These are phyloP conservation scores for Athene cunicularia DNA, from an alignment of 2,113 vertebrate genomes.

Conservation along the genomic window DNA sequence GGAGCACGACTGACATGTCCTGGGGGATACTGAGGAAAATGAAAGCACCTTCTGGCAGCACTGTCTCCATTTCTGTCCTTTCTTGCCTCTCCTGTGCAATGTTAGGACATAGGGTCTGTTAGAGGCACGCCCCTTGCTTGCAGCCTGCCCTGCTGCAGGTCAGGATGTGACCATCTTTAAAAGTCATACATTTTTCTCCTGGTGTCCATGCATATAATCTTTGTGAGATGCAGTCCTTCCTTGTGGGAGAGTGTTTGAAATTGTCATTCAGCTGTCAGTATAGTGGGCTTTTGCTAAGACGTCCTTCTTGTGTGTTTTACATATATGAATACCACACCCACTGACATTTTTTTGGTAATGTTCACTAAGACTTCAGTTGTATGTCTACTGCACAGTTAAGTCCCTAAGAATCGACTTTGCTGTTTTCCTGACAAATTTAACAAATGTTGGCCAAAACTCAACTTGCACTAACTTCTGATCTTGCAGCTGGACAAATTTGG, in stretches of 20 bases:
- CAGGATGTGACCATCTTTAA: not conserved
- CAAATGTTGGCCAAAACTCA: not conserved
- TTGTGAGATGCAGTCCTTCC: not conserved
- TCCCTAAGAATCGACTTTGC: not conserved
- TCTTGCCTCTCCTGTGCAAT: not conserved
- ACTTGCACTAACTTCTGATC: not conserved
- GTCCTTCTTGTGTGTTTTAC: not conserved
- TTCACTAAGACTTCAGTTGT: not conserved
- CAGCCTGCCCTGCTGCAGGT: not conserved
- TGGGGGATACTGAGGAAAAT: not conserved
- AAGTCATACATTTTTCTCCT: not conserved
- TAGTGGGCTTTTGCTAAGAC: not conserved
- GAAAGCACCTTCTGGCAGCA: not conserved
- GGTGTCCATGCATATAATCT: not conserved
- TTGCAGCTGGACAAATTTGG: constrained; percentile 13
- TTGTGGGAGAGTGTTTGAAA: not conserved
- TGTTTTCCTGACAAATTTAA: constrained; percentile 14
- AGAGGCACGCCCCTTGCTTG: not conserved
- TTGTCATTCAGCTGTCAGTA: not conserved
- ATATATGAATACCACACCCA: accelerated
- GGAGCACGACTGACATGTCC: not conserved
- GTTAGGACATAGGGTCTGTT: accelerated
- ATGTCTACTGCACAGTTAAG: not conserved
- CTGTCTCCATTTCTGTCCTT: not conserved
- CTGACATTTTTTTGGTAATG: not conserved